Percentiles rank a stretch among this genome's conserved stretches.
Conservation (phyloP, 2,888 invertebrate genomes). For the Eucriotettix oculatus region DNA sequence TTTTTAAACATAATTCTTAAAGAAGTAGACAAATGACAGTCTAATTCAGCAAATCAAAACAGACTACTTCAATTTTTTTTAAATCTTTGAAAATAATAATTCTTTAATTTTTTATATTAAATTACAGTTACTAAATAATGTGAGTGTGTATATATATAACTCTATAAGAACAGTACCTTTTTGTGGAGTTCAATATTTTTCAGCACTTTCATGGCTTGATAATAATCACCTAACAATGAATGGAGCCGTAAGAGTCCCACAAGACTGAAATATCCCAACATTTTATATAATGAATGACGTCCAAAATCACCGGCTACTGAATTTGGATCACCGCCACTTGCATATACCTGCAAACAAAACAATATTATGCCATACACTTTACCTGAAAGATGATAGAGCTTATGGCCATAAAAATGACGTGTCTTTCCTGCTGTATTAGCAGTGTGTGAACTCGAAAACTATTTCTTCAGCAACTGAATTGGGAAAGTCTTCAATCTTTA, state of each 20-base stretch:
- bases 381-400: too few relatives aligned
- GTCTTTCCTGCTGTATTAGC: too few relatives aligned
- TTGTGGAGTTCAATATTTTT: conserved; percentile 95
- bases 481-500: too few relatives aligned
- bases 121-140: background rate
- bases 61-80: background rate
- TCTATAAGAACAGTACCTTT: conserved; percentile 35
- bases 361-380: background rate
- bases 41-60: background rate
- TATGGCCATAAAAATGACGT: too few relatives aligned
- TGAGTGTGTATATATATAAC: too few relatives aligned
- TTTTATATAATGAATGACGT: conserved; percentile 90
- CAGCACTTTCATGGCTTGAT: conserved; percentile 85
- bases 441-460: too few relatives aligned
- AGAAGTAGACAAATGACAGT: too few relatives aligned
- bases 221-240: conserved; percentile 93
- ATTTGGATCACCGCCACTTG: conserved; percentile 75
- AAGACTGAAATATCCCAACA: conserved; percentile 96
- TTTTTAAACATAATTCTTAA: too few relatives aligned
- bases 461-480: too few relatives aligned
- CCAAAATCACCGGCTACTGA: conserved; percentile 95
- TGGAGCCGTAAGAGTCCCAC: conserved; percentile 90
- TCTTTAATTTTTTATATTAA: background rate
- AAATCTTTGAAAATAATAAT: background rate
- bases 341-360: conserved; percentile 34